A percentile compares a stretch with the other conserved stretches of the same genome.
Evolutionary conservation across 2,797 vertebrate species (phyloP).

Genomic region (Peromyscus aztecus): DNA sequence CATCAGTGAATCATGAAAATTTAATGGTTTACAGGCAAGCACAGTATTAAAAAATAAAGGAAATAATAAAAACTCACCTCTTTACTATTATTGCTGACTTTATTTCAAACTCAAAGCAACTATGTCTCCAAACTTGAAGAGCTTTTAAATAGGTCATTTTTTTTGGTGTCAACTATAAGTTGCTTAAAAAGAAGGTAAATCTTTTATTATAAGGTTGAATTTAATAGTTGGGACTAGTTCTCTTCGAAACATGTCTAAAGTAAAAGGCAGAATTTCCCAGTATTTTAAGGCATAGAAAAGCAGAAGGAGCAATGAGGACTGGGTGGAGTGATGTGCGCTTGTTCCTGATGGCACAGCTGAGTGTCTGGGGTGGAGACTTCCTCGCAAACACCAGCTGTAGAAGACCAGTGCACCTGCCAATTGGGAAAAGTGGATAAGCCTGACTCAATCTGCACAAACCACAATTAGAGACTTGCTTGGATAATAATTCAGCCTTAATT

Average conservation of each 20-base stretch:
- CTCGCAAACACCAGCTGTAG: slow-evolving; percentile 85
- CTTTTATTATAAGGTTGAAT: background rate
- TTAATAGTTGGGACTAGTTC: background rate
- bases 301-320: background rate
- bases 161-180: background rate
- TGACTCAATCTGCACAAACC: slow-evolving; percentile 92
- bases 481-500: slow-evolving; percentile 90
- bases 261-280: background rate
- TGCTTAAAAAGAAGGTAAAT: background rate
- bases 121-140: background rate
- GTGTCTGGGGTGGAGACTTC: background rate
- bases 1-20: background rate
- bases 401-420: slow-evolving; percentile 90
- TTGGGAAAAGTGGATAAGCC: slow-evolving; percentile 93
- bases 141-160: background rate
- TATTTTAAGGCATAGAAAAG: background rate
- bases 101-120: background rate
- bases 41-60: background rate
- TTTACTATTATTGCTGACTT: background rate
- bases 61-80: background rate
- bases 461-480: slow-evolving; percentile 94
- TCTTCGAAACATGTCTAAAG: background rate
- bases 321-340: background rate
- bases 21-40: background rate
- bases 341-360: background rate